phyloP scores from a whole-genome alignment of 1,140 invertebrate species.

The Trachymyrmex septentrionalis region DNA sequence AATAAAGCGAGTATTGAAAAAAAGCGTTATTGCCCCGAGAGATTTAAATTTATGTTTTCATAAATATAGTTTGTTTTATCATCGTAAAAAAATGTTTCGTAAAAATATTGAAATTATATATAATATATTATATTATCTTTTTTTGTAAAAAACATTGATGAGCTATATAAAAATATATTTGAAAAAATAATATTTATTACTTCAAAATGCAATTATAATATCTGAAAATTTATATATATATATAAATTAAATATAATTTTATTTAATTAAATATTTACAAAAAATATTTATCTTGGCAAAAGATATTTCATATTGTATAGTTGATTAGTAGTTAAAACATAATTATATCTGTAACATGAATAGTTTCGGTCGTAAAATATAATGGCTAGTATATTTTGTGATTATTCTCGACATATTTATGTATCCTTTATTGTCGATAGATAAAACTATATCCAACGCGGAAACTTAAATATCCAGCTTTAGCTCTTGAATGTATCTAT shows the following conservation, averaged over 20 bases:
- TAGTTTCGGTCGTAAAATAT: not conserved
- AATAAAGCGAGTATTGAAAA: not conserved
- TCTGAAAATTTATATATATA: not conserved
- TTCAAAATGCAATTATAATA: not conserved
- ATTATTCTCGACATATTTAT: constrained; percentile 9
- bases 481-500: not conserved
- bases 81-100: not conserved
- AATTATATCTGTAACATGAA: not conserved
- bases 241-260: not conserved
- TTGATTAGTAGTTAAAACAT: not conserved
- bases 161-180: constrained; percentile 1
- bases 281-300: not conserved
- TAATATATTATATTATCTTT: not conserved
- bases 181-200: not conserved
- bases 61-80: not conserved
- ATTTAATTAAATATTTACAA: not conserved
- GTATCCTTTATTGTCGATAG: not conserved
- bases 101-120: constrained; percentile 2
- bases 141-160: not conserved
- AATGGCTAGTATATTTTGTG: not conserved
- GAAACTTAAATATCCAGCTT: not conserved
- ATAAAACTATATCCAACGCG: not conserved
- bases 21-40: not conserved
- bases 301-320: not conserved
- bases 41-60: not conserved